Percentiles rank a stretch among this genome's conserved stretches.
Evolutionary conservation across 2,797 vertebrate species (phyloP).

Genomic region (Melanotaenia boesemani): DNA sequence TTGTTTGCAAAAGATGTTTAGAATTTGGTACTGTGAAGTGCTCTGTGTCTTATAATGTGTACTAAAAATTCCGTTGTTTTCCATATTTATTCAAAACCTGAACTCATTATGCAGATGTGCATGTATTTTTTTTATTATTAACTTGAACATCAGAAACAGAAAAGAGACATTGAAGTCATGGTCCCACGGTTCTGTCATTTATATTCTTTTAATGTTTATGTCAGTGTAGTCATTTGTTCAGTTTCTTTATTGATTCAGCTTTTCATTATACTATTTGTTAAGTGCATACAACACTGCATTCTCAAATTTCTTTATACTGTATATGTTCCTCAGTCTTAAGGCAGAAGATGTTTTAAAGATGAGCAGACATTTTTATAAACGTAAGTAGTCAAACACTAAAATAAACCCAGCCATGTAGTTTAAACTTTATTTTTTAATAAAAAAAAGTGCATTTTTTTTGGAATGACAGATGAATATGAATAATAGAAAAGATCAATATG

Average conservation of each 20-base stretch:
- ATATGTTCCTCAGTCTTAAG: constrained; percentile 19
- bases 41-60: not conserved
- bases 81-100: constrained; percentile 12
- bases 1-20: not conserved
- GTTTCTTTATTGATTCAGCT: constrained; percentile 29
- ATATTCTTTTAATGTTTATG: constrained; percentile 23
- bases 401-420: constrained; percentile 52
- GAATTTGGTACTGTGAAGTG: not conserved
- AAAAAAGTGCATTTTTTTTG: constrained; percentile 79
- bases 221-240: constrained; percentile 24
- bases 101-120: constrained; percentile 28
- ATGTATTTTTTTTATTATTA: constrained; percentile 50
- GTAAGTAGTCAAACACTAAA: constrained; percentile 44
- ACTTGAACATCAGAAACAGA: constrained; percentile 53
- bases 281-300: constrained; percentile 30
- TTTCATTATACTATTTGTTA: constrained; percentile 42
- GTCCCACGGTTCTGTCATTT: constrained; percentile 24
- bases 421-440: constrained; percentile 66
- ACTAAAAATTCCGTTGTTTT: not conserved
- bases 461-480: constrained; percentile 69
- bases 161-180: constrained; percentile 58
- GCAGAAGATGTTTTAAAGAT: constrained; percentile 38
- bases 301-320: constrained; percentile 16
- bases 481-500: constrained; percentile 75
- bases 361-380: constrained; percentile 20